A percentile compares a stretch with the other conserved stretches of the same genome.
Evolutionary conservation across 2,113 vertebrate genomes (phyloP).

Genomic region (Colaptes auratus): DNA sequence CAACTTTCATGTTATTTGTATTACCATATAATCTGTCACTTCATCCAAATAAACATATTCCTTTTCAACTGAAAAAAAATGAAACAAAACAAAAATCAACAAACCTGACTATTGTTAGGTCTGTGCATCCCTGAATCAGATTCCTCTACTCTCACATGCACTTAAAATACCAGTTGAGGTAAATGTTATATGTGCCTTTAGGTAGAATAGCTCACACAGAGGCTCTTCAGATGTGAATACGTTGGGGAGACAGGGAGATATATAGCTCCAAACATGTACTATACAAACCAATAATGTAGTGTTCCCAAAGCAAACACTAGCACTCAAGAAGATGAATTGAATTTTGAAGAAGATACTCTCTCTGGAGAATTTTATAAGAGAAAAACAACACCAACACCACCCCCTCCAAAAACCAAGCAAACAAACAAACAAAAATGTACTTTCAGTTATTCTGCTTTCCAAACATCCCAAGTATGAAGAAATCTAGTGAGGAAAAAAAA

Average conservation of each 20-base stretch:
- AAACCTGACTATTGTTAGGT: background rate
- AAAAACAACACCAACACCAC: no score
- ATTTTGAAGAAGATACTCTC: slow-evolving; percentile 16
- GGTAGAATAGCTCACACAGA: background rate
- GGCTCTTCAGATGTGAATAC: background rate
- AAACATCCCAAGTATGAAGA: background rate
- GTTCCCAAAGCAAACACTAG: slow-evolving; percentile 25
- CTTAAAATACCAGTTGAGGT: background rate
- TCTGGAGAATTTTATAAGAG: background rate
- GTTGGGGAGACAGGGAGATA: background rate
- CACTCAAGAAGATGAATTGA: slow-evolving; percentile 30
- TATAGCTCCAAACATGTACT: background rate
- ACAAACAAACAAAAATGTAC: background rate
- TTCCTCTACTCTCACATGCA: background rate
- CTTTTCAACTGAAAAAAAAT: background rate
- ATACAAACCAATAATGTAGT: background rate
- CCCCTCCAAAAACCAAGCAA: background rate
- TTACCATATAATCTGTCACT: background rate
- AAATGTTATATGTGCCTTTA: slow-evolving; percentile 13
- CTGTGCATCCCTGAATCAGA: background rate
- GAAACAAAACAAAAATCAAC: background rate
- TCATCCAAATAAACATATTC: background rate
- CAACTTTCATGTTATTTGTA: background rate
- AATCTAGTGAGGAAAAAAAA: background rate
- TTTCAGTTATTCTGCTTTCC: no score